These are phyloP conservation scores for Typhlomys cinereus DNA, from an alignment of 2,113 vertebrate genomes.

Conservation along the genomic window DNA sequence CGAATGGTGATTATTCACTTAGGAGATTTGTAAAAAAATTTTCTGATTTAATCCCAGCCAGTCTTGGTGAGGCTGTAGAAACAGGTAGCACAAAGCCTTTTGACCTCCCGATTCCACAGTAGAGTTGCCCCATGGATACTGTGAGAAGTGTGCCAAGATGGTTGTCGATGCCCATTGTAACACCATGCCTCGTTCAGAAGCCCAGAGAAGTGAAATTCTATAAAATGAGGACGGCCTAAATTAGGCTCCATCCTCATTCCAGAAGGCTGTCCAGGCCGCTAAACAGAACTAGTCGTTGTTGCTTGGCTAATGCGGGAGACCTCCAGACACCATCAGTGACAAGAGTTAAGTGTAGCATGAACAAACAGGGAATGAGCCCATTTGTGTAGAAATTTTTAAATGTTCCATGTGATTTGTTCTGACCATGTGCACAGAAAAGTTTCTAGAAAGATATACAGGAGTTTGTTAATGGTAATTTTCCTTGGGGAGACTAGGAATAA, in stretches of 20 bases:
- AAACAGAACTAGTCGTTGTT: slow-evolving; percentile 30
- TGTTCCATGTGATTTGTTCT: slow-evolving; percentile 3
- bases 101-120: background rate
- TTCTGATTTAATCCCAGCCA: background rate
- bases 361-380: slow-evolving; percentile 11
- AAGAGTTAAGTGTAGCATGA: slow-evolving; percentile 15
- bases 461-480: slow-evolving; percentile 31
- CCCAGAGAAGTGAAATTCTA: slow-evolving; percentile 29
- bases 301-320: background rate
- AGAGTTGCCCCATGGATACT: no score
- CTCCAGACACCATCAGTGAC: background rate
- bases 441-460: slow-evolving; percentile 5
- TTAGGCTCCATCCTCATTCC: background rate
- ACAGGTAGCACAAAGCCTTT: background rate
- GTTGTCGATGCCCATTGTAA: background rate
- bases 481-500: slow-evolving; percentile 19
- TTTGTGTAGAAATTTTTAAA: slow-evolving; percentile 1
- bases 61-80: background rate
- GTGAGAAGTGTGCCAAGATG: background rate
- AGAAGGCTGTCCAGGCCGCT: background rate
- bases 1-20: slow-evolving; percentile 36
- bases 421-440: background rate
- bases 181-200: slow-evolving; percentile 47
- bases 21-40: background rate
- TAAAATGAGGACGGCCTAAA: slow-evolving; percentile 27